These are phyloP conservation scores for Corydoras sp. DNA, from an alignment of 2,113 vertebrate species.

Conservation along the genomic window DNA sequence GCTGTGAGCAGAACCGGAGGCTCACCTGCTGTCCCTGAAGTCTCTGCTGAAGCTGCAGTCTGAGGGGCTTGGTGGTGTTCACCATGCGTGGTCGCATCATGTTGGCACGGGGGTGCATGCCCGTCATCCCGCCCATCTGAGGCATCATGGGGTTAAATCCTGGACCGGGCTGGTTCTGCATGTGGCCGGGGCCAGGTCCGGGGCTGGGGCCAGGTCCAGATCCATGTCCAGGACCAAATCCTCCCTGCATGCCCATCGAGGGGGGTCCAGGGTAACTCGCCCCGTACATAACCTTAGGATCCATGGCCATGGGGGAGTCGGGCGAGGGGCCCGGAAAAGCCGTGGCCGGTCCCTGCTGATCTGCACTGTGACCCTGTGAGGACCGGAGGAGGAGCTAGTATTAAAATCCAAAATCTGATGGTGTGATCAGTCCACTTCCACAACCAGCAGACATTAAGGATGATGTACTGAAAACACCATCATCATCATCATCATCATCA, in stretches of 20 bases:
- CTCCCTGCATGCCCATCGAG: slow-evolving; percentile 72
- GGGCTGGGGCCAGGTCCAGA: slow-evolving; percentile 45
- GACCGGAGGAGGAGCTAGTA: neutral
- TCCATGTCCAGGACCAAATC: slow-evolving; percentile 57
- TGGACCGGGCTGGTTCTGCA: slow-evolving; percentile 76
- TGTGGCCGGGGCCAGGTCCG: slow-evolving; percentile 28
- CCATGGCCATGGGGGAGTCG: slow-evolving; percentile 77
- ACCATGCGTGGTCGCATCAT: slow-evolving; percentile 81
- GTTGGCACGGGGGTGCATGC: slow-evolving; percentile 76
- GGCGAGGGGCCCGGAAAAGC: slow-evolving; percentile 69
- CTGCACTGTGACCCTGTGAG: slow-evolving; percentile 74
- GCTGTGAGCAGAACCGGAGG: too few species aligned
- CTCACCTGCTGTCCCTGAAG: slow-evolving; percentile 93
- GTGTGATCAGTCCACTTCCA: too few species aligned
- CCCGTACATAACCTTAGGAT: slow-evolving; percentile 82
- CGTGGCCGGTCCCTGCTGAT: slow-evolving; percentile 61
- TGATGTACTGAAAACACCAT: neutral
- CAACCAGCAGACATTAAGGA: neutral
- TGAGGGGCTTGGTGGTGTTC: slow-evolving; percentile 81
- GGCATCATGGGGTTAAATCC: slow-evolving; percentile 77
- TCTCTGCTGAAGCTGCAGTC: slow-evolving; percentile 92
- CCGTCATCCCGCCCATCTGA: slow-evolving; percentile 66
- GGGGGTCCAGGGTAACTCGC: slow-evolving; percentile 79
- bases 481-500: too few species aligned
- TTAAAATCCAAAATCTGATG: neutral